Base-by-base conservation (phyloP, 2,113 vertebrate genomes). In the Alethe diademata region DNA sequence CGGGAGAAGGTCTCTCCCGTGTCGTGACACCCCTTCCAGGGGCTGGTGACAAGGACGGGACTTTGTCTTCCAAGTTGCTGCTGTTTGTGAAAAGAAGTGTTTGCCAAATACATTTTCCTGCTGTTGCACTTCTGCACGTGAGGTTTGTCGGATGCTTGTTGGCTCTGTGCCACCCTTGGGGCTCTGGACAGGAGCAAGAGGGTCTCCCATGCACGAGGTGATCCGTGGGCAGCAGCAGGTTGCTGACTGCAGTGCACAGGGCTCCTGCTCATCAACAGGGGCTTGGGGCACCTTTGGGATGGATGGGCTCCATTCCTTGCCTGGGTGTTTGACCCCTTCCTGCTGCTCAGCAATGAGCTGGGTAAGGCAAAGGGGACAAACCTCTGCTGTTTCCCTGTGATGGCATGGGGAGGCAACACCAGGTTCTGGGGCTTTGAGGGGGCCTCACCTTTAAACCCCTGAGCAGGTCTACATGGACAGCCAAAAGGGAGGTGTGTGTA, bases 81-180 rank as follows among this genome's bases (percentile, higher is more conserved):
- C 66, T 67, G 72, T 47, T 42, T 86, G 94, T 91, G 29, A 25
- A 56, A 92, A 87, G 74, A 74, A 28, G 65, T n/a, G 67, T 71
- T 90, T 83, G 57, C 95, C 64, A 88, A 96, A 97, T 95, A 97
- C 36, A 97, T 67, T 93, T 71, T 92, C 92, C 92, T 96, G 96
- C 94, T 53, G 33, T 88, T 93, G 75, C 73, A 66, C 57, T 89
- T 42, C 62, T 47, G 50, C 45, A 80, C 7, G 0, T 42, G 70
- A 92, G 62, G 91, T 97, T 47, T 95, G 71, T 70, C 2, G 1
- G 53, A 19, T 1, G 47, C 2, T 0, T 1, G 3, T 31, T 43
- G 45, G 90, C 57, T 78, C n/a, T 7, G 11, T 50, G 81, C 26
- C 33, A 8, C 60, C 9, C 58, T 62, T 0, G 0, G 72, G 57